phyloP scores from a whole-genome alignment of 1,140 invertebrate genomes.

The Drosophila parvula region DNA sequence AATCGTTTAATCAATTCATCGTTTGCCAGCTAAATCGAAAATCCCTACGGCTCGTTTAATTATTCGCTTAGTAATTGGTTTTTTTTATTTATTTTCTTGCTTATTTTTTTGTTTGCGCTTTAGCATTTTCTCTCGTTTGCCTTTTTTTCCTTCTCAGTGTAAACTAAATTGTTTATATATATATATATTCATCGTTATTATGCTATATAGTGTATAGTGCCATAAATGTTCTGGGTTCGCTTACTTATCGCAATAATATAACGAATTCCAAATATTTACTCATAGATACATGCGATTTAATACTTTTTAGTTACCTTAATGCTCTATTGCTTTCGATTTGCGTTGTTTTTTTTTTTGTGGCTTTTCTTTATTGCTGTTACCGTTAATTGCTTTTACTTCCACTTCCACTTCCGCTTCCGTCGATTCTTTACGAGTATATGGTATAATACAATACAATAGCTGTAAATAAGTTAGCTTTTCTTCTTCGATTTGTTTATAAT shows the following conservation, averaged over 20 bases:
- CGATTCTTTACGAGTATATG: conserved; percentile 45
- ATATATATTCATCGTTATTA: conserved; percentile 30
- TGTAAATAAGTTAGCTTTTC: conserved; percentile 72
- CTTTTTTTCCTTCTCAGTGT: conserved; percentile 33
- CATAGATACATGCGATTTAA: conserved; percentile 73
- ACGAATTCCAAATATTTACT: conserved; percentile 77
- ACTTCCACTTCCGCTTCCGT: conserved; percentile 15
- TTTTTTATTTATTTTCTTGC: conserved; percentile 12
- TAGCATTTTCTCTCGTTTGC: conserved; percentile 17
- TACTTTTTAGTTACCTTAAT: conserved; percentile 72
- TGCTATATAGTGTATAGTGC: conserved; percentile 71
- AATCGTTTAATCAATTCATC: conserved; percentile 72
- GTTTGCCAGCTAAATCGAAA: conserved; percentile 75
- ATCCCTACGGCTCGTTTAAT: conserved; percentile 67
- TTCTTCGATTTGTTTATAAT: conserved; percentile 46
- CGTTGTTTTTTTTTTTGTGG: conserved; percentile 44
- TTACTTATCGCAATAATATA: conserved; percentile 77
- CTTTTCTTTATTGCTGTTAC: conserved; percentile 53
- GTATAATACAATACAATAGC: conserved; percentile 68
- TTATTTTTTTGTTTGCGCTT: conserved; percentile 25
- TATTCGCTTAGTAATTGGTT: conserved; percentile 28
- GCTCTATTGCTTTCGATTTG: conserved; percentile 58
- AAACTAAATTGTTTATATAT: conserved; percentile 57
- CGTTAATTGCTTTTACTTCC: conserved; percentile 43
- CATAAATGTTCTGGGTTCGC: conserved; percentile 67